Evolutionary conservation across 2,797 vertebrate genomes (phyloP).

Genomic region (Semotilus atromaculatus): DNA sequence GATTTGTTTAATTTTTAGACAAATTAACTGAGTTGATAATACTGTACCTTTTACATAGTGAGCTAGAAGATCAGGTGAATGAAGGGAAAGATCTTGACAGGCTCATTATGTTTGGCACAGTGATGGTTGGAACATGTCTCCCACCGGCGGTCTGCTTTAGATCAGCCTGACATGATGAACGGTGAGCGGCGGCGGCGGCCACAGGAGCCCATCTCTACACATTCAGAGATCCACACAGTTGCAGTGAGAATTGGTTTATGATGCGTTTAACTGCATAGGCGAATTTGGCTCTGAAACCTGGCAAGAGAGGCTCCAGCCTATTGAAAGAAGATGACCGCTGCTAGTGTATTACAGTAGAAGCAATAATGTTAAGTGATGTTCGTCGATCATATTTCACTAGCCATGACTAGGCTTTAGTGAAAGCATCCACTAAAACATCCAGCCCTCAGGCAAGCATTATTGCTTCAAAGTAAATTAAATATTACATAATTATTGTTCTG

Average conservation of each 20-base stretch:
- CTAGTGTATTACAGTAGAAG: slow-evolving; percentile 60
- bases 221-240: slow-evolving; percentile 65
- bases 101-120: slow-evolving; percentile 71
- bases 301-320: slow-evolving; percentile 46
- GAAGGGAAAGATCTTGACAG: slow-evolving; percentile 74
- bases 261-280: slow-evolving; percentile 65
- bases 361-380: slow-evolving; percentile 47
- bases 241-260: slow-evolving; percentile 66
- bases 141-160: slow-evolving; percentile 84
- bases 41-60: background rate
- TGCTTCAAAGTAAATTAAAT: slow-evolving; percentile 12
- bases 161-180: slow-evolving; percentile 83
- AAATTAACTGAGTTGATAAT: background rate
- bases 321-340: slow-evolving; percentile 64
- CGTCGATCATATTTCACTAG: slow-evolving; percentile 49
- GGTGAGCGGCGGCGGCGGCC: slow-evolving; percentile 16
- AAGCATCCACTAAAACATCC: no score
- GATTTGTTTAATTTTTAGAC: background rate
- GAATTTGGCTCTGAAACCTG: slow-evolving; percentile 62
- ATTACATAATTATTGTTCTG: background rate
- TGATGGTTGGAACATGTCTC: slow-evolving; percentile 86
- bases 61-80: slow-evolving; percentile 25
- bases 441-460: background rate
- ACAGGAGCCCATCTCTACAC: slow-evolving; percentile 5
- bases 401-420: no score